These are phyloP conservation scores for Crypturellus undulatus DNA, from an alignment of 2,113 vertebrate species.

Conservation along the genomic window DNA sequence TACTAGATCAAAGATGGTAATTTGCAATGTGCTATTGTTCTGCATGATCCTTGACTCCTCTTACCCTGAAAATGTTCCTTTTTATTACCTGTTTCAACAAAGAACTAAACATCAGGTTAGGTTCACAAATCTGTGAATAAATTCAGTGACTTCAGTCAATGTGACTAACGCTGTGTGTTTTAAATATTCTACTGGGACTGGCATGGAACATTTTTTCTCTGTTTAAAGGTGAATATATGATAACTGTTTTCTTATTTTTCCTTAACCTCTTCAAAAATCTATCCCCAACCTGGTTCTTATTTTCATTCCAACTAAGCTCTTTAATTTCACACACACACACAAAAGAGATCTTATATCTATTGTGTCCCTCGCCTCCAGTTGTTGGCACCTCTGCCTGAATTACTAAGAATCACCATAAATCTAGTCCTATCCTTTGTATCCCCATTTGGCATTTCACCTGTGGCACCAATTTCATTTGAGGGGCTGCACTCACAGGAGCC, in stretches of 20 bases:
- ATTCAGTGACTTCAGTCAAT: not conserved
- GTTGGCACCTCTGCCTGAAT: not conserved
- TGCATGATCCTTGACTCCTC: not conserved
- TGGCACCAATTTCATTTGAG: not conserved
- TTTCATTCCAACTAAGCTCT: not conserved
- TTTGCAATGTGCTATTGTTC: not conserved
- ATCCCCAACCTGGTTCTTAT: not conserved
- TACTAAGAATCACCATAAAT: not conserved
- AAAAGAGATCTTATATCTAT: not conserved
- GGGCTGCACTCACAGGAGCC: not conserved
- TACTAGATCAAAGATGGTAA: not conserved
- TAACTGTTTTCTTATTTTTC: not conserved
- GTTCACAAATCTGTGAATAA: constrained; percentile 2
- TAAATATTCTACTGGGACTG: not conserved
- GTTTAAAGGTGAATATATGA: not conserved
- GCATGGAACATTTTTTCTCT: not conserved
- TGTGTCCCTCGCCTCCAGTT: not conserved
- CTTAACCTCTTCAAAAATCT: not conserved
- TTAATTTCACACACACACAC: not conserved
- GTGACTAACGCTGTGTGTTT: not conserved
- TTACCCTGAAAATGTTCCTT: not conserved
- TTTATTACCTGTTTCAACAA: not conserved
- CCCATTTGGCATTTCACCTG: not conserved
- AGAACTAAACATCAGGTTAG: not conserved
- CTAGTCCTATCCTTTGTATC: not conserved